Percentiles rank a stretch among this genome's conserved stretches.
These are phyloP conservation scores for Physeter macrocephalus DNA, from an alignment of 2,113 vertebrate genomes.

Conservation along the genomic window DNA sequence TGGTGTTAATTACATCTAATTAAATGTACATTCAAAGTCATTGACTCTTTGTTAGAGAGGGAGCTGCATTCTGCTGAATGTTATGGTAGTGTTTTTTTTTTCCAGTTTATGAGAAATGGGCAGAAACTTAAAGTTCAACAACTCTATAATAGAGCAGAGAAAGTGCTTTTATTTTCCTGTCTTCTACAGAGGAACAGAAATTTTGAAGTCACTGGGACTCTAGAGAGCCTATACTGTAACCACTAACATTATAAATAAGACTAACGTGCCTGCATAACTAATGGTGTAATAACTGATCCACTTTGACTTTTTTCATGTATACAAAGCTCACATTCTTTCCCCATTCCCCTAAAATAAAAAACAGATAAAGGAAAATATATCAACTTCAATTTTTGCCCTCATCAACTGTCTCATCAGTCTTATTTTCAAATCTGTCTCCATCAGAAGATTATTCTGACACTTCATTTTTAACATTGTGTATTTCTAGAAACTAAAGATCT, in stretches of 20 bases:
- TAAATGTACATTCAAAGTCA: background rate
- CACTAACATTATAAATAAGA: background rate
- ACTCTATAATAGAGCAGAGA: background rate
- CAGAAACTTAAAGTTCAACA: background rate
- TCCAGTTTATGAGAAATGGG: background rate
- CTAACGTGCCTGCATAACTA: background rate
- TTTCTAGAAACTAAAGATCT: background rate
- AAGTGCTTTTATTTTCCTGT: background rate
- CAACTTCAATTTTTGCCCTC: background rate
- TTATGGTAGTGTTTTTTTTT: background rate
- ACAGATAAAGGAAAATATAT: background rate
- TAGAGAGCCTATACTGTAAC: background rate
- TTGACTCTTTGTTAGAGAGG: background rate
- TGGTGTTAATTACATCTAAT: background rate
- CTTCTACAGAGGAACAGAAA: background rate
- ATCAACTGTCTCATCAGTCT: background rate
- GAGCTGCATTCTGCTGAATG: background rate
- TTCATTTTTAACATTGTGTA: background rate
- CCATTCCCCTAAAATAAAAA: background rate
- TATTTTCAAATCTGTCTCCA: background rate
- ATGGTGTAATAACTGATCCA: background rate
- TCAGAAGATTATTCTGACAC: constrained; percentile 26
- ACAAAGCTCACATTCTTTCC: background rate
- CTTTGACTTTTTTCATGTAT: background rate
- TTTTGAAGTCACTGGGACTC: background rate